Conservation (phyloP, 2,888 invertebrate genomes). For the Apotomis turbidana region DNA sequence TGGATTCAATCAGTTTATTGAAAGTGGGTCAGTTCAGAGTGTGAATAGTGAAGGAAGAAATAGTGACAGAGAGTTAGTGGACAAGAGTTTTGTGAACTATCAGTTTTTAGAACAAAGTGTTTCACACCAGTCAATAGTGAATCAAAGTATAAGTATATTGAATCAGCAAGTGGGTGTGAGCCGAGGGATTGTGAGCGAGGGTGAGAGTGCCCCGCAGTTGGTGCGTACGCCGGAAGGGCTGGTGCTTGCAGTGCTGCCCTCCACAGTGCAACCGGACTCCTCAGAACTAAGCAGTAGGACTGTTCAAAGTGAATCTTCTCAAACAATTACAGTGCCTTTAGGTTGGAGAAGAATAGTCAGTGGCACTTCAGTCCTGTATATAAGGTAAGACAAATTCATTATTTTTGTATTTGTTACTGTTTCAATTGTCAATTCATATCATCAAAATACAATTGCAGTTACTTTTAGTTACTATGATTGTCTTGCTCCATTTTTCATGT, state of each 20-base stretch:
- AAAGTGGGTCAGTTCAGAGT: slow-evolving; percentile 68
- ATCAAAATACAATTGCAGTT: too few species aligned
- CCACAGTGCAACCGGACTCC: slow-evolving; percentile 60
- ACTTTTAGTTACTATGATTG: too few species aligned
- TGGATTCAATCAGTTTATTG: slow-evolving; percentile 68
- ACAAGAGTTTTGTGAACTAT: slow-evolving; percentile 79
- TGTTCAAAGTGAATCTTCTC: slow-evolving; percentile 70
- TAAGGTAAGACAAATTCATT: slow-evolving; percentile 62
- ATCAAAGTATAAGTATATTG: slow-evolving; percentile 80
- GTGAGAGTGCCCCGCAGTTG: slow-evolving; percentile 70
- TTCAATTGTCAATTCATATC: too few species aligned
- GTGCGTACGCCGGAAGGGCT: slow-evolving; percentile 78
- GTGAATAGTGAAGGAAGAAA: slow-evolving; percentile 62
- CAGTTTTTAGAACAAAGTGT: slow-evolving; percentile 82
- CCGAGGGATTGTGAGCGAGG: slow-evolving; percentile 68
- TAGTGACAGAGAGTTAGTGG: slow-evolving; percentile 70
- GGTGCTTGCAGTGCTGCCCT: slow-evolving; percentile 75
- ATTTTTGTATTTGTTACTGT: too few species aligned
- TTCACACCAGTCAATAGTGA: slow-evolving; percentile 79
- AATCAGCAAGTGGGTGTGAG: slow-evolving; percentile 80
- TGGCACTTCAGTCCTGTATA: slow-evolving; percentile 72
- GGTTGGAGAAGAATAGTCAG: slow-evolving; percentile 80
- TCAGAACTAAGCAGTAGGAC: slow-evolving; percentile 65
- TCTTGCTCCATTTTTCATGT: too few species aligned
- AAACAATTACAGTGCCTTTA: slow-evolving; percentile 76